Evolutionary conservation across 2,797 vertebrate genomes (phyloP).

Genomic region (Hoplostethus atlanticus): DNA sequence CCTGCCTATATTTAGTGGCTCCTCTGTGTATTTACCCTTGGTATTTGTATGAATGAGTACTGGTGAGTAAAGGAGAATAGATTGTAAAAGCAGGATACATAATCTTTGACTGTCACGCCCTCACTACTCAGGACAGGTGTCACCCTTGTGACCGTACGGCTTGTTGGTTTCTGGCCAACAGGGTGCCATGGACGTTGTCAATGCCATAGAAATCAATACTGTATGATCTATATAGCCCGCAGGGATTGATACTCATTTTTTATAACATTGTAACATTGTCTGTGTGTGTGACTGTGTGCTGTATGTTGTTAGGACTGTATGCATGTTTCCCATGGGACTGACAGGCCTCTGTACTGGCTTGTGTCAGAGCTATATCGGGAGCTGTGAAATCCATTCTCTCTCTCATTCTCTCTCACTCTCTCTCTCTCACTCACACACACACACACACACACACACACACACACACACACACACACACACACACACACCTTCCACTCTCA

Average conservation of each 20-base stretch:
- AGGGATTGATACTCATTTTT: slow-evolving; percentile 36
- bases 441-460: not conserved
- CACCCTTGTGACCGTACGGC: slow-evolving; percentile 34
- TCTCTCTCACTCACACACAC: slow-evolving; percentile 13
- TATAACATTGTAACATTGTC: slow-evolving; percentile 9
- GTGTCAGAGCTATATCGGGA: slow-evolving; percentile 60
- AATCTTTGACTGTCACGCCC: not conserved
- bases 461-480: not conserved
- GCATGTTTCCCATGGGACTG: slow-evolving; percentile 18
- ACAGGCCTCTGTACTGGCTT: slow-evolving; percentile 32
- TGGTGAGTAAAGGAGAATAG: not conserved
- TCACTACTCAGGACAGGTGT: slow-evolving; percentile 42
- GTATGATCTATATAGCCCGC: slow-evolving; percentile 27
- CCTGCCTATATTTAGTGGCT: not conserved
- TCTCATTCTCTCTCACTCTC: slow-evolving; percentile 5
- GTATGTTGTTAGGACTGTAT: slow-evolving; percentile 26
- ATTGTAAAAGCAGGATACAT: slow-evolving; percentile 16
- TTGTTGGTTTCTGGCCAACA: slow-evolving; percentile 46
- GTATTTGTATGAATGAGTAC: slow-evolving; percentile 13
- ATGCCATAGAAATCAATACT: slow-evolving; percentile 54
- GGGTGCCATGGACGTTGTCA: slow-evolving; percentile 49
- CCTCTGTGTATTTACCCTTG: not conserved
- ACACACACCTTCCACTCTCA: slow-evolving; percentile 2
- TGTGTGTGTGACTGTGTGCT: slow-evolving; percentile 4
- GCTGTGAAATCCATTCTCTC: slow-evolving; percentile 54